These are phyloP conservation scores for Struthidea cinerea DNA, from an alignment of 2,113 vertebrate genomes.

Conservation along the genomic window DNA sequence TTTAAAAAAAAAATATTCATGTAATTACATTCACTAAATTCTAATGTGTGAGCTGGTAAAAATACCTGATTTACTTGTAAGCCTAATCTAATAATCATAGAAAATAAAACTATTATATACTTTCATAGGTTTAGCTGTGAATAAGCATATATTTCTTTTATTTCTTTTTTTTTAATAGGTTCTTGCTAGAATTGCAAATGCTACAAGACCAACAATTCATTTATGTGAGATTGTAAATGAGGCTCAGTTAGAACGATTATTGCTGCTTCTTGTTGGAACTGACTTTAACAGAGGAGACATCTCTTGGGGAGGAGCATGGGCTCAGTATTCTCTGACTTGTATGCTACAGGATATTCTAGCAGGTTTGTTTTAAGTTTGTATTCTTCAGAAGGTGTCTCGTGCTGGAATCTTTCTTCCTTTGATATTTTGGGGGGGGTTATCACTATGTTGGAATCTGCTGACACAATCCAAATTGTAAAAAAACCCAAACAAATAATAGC, in stretches of 20 bases:
- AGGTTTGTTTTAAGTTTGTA: slow-evolving; percentile 73
- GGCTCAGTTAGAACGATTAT: slow-evolving; percentile 90
- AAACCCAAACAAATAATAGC: fast-evolving
- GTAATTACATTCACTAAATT: not conserved
- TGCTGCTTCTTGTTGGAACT: slow-evolving; percentile 93
- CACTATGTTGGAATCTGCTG: not conserved
- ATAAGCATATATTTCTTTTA: not conserved
- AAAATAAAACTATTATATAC: not conserved
- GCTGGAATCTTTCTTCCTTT: not conserved
- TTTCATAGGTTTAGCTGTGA: not conserved
- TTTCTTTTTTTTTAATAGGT: slow-evolving; percentile 73
- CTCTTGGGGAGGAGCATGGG: slow-evolving; percentile 98
- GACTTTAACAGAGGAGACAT: slow-evolving; percentile 98
- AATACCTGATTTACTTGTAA: not conserved
- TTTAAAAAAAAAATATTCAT: not conserved
- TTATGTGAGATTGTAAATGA: slow-evolving; percentile 97
- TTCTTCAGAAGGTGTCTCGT: not conserved
- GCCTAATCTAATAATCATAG: not conserved
- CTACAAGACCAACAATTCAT: slow-evolving; percentile 95
- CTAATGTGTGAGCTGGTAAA: not conserved
- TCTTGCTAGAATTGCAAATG: slow-evolving; percentile 94
- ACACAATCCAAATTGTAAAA: not conserved
- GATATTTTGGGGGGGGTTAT: fast-evolving
- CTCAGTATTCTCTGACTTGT: slow-evolving; percentile 96
- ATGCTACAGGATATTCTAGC: slow-evolving; percentile 98